Evolutionary conservation across 2,888 invertebrate species (phyloP).

Genomic region (Terebella lapidaria): DNA sequence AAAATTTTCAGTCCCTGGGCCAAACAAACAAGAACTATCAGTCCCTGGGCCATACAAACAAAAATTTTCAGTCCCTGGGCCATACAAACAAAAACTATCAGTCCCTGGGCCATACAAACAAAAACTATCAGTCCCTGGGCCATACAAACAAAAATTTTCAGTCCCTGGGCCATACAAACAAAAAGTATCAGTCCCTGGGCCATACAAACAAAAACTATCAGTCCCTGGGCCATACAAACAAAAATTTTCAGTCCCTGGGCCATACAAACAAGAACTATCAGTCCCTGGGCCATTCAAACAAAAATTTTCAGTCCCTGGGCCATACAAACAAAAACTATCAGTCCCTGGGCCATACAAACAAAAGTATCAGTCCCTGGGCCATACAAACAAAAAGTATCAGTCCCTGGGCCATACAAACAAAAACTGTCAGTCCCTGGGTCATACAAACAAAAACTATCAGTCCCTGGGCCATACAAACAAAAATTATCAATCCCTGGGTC

Average conservation of each 20-base stretch:
- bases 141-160: constrained; percentile 82
- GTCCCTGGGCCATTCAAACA: constrained; percentile 55
- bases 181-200: background rate
- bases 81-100: background rate
- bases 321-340: constrained; percentile 53
- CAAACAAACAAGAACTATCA: background rate
- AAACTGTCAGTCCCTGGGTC: background rate
- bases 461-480: constrained; percentile 55
- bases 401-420: constrained; percentile 55
- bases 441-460: constrained; percentile 52
- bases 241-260: background rate
- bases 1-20: constrained; percentile 67
- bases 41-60: background rate
- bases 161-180: constrained; percentile 55
- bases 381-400: constrained; percentile 52
- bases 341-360: constrained; percentile 55
- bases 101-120: background rate
- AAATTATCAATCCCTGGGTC: background rate
- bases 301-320: background rate
- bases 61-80: constrained; percentile 67
- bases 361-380: background rate
- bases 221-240: constrained; percentile 55
- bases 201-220: constrained; percentile 53
- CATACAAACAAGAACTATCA: constrained; percentile 53
- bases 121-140: constrained; percentile 78